These are phyloP conservation scores for Meiosimyza decipiens DNA, from an alignment of 2,888 invertebrate species.

Conservation along the genomic window DNA sequence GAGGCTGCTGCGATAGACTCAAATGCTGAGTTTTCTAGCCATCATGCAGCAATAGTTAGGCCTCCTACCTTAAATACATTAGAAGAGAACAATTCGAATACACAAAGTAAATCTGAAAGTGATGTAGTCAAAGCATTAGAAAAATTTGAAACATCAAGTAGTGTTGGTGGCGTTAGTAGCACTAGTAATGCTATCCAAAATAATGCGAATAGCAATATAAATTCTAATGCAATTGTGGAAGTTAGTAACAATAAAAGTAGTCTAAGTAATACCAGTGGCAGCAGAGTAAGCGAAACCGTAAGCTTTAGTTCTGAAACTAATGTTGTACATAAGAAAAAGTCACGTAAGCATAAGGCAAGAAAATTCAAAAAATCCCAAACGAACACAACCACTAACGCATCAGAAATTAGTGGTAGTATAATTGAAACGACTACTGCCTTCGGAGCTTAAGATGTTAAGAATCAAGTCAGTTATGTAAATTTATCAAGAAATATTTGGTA, in stretches of 20 bases:
- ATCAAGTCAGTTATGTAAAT: too few species aligned
- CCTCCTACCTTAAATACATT: slow-evolving; percentile 47
- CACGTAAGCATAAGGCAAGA: slow-evolving; percentile 44
- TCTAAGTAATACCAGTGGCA: slow-evolving; percentile 45
- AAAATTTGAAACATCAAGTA: slow-evolving; percentile 18
- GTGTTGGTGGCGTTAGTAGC: slow-evolving; percentile 42
- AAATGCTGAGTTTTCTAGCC: slow-evolving; percentile 59
- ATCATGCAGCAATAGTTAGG: slow-evolving; percentile 56
- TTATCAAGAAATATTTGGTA: too few species aligned
- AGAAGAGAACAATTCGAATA: background rate
- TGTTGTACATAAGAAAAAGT: slow-evolving; percentile 58
- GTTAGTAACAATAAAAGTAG: slow-evolving; percentile 41
- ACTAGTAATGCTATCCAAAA: slow-evolving; percentile 37
- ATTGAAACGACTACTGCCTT: slow-evolving; percentile 20
- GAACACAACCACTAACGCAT: background rate
- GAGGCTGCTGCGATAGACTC: slow-evolving; percentile 48
- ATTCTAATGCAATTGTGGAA: background rate
- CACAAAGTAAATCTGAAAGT: slow-evolving; percentile 10
- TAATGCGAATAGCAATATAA: slow-evolving; percentile 46
- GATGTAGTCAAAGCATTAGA: slow-evolving; percentile 10
- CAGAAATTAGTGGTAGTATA: slow-evolving; percentile 37
- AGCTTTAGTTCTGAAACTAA: slow-evolving; percentile 62
- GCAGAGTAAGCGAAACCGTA: slow-evolving; percentile 54
- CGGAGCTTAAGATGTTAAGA: background rate
- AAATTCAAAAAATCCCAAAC: slow-evolving; percentile 38